phyloP scores from a whole-genome alignment of 1,140 invertebrate genomes.

The Cataglyphis hispanica region DNA sequence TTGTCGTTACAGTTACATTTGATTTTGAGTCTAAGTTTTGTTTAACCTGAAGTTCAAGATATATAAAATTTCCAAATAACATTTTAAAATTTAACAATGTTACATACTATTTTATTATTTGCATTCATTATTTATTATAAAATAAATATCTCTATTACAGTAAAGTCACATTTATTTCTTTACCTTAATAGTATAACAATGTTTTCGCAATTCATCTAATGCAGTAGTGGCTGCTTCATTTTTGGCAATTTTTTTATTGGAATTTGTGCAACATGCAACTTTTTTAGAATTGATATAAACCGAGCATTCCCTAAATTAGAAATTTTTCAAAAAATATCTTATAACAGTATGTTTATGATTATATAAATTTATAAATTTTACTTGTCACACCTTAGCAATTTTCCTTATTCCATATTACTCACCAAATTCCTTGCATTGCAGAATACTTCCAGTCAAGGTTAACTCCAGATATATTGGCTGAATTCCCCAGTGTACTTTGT shows the following conservation, averaged over 20 bases:
- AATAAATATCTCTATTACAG: not conserved
- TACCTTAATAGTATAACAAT: slow-evolving; percentile 88
- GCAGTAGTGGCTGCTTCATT: slow-evolving; percentile 82
- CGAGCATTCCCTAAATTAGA: slow-evolving; percentile 72
- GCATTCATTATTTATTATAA: not conserved
- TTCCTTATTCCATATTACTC: slow-evolving; percentile 16
- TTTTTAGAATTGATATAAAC: slow-evolving; percentile 82
- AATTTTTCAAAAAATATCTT: slow-evolving; percentile 5
- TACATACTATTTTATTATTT: not conserved
- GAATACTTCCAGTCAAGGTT: slow-evolving; percentile 78
- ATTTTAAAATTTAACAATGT: not conserved
- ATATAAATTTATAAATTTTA: slow-evolving; percentile 2
- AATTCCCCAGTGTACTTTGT: slow-evolving; percentile 73
- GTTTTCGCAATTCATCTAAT: slow-evolving; percentile 82
- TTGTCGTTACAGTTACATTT: slow-evolving; percentile 52
- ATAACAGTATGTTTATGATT: not conserved
- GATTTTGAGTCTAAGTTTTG: slow-evolving; percentile 3
- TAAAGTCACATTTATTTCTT: slow-evolving; percentile 12
- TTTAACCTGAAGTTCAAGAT: slow-evolving; percentile 63
- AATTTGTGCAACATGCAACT: slow-evolving; percentile 75
- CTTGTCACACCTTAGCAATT: not conserved
- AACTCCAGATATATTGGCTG: slow-evolving; percentile 70
- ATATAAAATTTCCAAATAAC: not conserved
- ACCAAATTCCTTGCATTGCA: slow-evolving; percentile 57
- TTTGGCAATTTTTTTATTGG: slow-evolving; percentile 84